These are phyloP conservation scores for Ylistrum balloti DNA, from an alignment of 1,140 invertebrate species.

Conservation along the genomic window DNA sequence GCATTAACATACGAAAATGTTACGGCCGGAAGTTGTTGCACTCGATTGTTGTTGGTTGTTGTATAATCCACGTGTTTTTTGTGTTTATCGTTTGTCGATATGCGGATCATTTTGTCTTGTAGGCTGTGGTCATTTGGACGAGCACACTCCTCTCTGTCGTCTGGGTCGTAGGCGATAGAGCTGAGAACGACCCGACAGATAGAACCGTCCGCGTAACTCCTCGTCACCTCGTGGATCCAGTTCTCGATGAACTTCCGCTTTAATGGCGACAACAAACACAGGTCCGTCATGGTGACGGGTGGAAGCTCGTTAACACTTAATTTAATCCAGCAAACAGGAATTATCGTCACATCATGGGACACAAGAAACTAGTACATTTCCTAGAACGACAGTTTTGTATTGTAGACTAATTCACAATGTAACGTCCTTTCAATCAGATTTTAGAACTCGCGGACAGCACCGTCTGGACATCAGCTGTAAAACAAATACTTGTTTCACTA, in stretches of 20 bases:
- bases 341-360: not conserved
- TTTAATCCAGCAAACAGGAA: not conserved
- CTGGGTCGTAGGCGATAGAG: slow-evolving; percentile 1
- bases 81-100: not conserved
- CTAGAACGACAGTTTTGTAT: not conserved
- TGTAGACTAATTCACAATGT: not conserved
- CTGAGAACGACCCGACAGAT: slow-evolving; percentile 48
- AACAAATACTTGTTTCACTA: not conserved
- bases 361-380: not conserved
- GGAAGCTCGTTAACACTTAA: not conserved
- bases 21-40: not conserved
- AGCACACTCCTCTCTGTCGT: not conserved
- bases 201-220: slow-evolving; percentile 41
- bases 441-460: not conserved
- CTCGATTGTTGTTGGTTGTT: not conserved
- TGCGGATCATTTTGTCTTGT: not conserved
- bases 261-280: slow-evolving; percentile 47
- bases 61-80: not conserved
- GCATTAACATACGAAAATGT: not conserved
- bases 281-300: not conserved
- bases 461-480: not conserved
- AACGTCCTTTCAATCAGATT: too few species aligned
- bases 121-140: not conserved
- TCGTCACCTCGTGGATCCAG: slow-evolving; percentile 48
- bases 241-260: slow-evolving; percentile 51